Percentiles rank a stretch among this genome's conserved stretches.
Evolutionary conservation across 2,888 invertebrate genomes (phyloP).

Genomic region (Parnassius smintheus): DNA sequence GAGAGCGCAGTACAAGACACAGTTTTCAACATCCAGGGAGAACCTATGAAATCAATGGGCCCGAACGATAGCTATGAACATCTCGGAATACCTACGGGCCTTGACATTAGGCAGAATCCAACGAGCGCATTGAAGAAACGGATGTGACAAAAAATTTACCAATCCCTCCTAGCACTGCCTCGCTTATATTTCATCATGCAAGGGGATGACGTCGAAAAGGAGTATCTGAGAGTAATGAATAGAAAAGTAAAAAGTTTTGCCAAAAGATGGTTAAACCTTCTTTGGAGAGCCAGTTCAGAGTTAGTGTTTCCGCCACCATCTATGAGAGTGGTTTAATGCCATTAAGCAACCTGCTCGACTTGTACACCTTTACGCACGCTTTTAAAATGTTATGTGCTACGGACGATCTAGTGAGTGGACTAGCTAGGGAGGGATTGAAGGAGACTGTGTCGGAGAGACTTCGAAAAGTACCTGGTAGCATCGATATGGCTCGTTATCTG

Average conservation of each 20-base stretch:
- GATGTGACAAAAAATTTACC: slow-evolving; percentile 2
- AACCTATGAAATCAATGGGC: not conserved
- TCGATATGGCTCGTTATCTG: slow-evolving; percentile 8
- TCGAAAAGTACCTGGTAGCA: not conserved
- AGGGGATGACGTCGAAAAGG: not conserved
- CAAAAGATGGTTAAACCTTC: too few species aligned
- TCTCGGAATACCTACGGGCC: not conserved
- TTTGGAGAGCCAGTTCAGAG: not conserved
- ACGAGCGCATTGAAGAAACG: not conserved
- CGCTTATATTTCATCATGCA: slow-evolving; percentile 5
- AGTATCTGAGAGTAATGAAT: too few species aligned
- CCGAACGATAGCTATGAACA: slow-evolving; percentile 31
- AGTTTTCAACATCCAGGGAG: not conserved
- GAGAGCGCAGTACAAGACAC: not conserved
- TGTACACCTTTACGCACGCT: slow-evolving; percentile 1
- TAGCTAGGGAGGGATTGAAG: not conserved
- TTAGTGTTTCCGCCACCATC: not conserved
- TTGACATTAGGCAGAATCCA: not conserved
- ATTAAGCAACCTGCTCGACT: not conserved
- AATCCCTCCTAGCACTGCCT: not conserved
- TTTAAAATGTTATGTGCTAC: not conserved
- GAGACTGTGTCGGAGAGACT: not conserved
- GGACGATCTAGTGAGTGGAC: not conserved
- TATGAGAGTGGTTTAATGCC: not conserved
- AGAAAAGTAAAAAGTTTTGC: too few species aligned